Evolutionary conservation across 1,140 invertebrate species (phyloP), one percentile per base, ranked within the genome.

Genomic region (Drosophila ambigua): DNA sequence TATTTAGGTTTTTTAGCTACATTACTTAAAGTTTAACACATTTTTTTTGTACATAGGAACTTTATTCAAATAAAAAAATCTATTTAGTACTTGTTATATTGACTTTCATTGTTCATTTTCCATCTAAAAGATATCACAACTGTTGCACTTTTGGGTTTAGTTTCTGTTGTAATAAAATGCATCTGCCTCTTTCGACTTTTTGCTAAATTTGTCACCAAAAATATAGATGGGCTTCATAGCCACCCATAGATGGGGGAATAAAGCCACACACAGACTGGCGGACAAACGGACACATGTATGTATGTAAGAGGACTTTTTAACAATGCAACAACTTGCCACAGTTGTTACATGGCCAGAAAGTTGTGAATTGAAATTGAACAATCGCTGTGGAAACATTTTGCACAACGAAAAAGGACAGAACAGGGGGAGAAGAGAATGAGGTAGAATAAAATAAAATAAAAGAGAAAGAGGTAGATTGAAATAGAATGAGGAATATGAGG

Each of bases 331-430:
- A 82, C 79, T 79, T 75, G 79, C 80, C 60, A 58, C 76, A 76
- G 69, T 82, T 83, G 79, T 48, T 52, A 84, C 79, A 82, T 63
- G 80, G 64, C 66, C 64, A 78, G 67, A 82, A 82, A 82, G 80
- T 82, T 82, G 61, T 79, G 79, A 79, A 84, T 82, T 83, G 65
- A 63, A 82, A 84, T 82, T 84, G 63, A 84, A 82, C 80, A 79
- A 74, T 69, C 31, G 62, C 54, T 31, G 74, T 28, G 41, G 20
- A 11, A 58, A 72, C 68, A 60, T 52, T 46, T 69, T 48, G 50
- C 24, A 28, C 15, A 50, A 46, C 24, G 35, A 57, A 24, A 55
- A 55, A 49, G 54, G 55, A 68, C 50, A 69, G 31, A 50, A 20
- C 20, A 20, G 41, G 7, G n/a, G 4, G 35, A 35, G 35, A 24